A percentile compares a stretch with the other conserved stretches of the same genome.
Conservation (phyloP, 2,888 invertebrate species). For the Phania funesta region DNA sequence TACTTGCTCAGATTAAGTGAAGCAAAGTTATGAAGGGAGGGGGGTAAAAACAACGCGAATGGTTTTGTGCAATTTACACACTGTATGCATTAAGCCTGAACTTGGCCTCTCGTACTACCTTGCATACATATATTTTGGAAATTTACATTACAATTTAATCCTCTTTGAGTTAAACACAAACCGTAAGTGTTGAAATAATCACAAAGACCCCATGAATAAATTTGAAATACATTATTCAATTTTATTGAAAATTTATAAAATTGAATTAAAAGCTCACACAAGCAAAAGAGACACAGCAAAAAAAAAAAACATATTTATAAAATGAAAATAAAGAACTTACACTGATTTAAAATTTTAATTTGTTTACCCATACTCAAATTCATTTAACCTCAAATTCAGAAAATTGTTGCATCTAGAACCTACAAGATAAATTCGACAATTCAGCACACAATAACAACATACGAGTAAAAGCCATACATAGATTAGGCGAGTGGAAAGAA, state of each 20-base stretch:
- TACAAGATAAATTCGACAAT: not conserved
- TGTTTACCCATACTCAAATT: slow-evolving; percentile 4
- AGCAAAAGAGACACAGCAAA: not conserved
- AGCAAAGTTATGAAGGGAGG: no score
- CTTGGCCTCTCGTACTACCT: no score
- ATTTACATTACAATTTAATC: no score
- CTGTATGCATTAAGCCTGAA: no score
- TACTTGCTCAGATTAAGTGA: no score
- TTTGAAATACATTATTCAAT: not conserved
- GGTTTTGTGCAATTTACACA: no score
- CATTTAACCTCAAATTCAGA: not conserved
- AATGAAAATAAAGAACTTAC: not conserved
- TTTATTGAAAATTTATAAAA: slow-evolving; percentile 26
- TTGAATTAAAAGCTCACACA: slow-evolving; percentile 29
- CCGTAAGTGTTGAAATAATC: no score
- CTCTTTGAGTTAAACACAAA: no score
- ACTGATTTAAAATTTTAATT: slow-evolving; percentile 34
- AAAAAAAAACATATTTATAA: not conserved
- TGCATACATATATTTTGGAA: no score
- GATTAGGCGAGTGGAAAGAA: not conserved
- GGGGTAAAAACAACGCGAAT: no score
- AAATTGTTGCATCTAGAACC: not conserved
- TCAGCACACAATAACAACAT: not conserved
- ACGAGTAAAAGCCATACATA: no score
- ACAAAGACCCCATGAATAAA: not conserved